Conservation (phyloP, 2,888 invertebrate species). For the Entomobrya multifasciata region DNA sequence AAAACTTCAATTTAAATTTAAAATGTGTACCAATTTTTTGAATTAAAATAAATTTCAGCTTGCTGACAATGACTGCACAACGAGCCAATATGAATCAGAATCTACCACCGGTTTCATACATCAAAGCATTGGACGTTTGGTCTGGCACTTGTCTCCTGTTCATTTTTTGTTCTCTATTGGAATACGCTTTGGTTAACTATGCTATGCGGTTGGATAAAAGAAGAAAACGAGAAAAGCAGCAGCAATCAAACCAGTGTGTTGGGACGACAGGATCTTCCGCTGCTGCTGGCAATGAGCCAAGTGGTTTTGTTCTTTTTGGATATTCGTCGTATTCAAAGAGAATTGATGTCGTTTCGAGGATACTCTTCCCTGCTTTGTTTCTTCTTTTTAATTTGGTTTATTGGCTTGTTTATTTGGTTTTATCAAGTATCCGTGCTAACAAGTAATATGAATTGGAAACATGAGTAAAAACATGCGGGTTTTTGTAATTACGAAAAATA, state of each 20-base stretch:
- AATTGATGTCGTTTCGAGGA: constrained; percentile 82
- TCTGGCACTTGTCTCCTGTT: constrained; percentile 83
- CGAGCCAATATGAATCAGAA: constrained; percentile 68
- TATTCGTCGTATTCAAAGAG: constrained; percentile 82
- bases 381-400: constrained; percentile 81
- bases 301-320: constrained; percentile 80
- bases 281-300: constrained; percentile 58
- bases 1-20: not conserved
- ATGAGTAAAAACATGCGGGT: no score
- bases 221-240: constrained; percentile 50
- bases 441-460: no score
- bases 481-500: not conserved
- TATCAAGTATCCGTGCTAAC: no score
- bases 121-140: constrained; percentile 83
- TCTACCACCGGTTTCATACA: constrained; percentile 83
- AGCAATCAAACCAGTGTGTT: no score
- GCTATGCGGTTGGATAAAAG: constrained; percentile 80
- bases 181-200: constrained; percentile 84
- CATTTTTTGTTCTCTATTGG: constrained; percentile 83
- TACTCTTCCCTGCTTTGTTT: constrained; percentile 81
- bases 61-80: constrained; percentile 74
- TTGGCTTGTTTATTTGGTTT: constrained; percentile 81
- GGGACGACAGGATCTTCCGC: no score
- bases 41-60: constrained; percentile 25
- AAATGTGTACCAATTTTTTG: constrained; percentile 78